Conservation (phyloP, 2,113 vertebrate genomes). For the Petromus typicus region DNA sequence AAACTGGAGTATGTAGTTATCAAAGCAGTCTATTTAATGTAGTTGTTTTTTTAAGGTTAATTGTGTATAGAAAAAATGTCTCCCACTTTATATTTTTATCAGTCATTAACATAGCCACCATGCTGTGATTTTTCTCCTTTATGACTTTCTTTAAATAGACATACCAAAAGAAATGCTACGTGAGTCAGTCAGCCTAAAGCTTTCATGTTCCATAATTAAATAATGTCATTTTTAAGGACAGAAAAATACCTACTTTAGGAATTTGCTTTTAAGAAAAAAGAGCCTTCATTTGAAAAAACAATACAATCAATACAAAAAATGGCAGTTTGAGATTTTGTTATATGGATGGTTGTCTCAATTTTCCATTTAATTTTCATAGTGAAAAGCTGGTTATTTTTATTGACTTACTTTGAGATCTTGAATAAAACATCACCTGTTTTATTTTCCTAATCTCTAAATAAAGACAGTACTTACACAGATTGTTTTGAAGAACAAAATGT, state of each 20-base stretch:
- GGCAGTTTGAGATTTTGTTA: constrained; percentile 64
- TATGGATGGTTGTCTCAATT: constrained; percentile 57
- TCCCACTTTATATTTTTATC: constrained; percentile 68
- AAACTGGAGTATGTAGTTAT: constrained; percentile 30
- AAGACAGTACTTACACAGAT: constrained; percentile 51
- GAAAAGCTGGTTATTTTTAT: constrained; percentile 47
- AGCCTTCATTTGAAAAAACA: constrained; percentile 64
- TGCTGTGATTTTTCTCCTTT: constrained; percentile 66
- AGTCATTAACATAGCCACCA: constrained; percentile 70
- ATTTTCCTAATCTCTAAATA: constrained; percentile 72
- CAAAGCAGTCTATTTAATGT: constrained; percentile 45
- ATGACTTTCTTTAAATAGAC: constrained; percentile 76
- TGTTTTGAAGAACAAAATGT: constrained; percentile 69
- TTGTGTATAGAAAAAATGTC: constrained; percentile 39
- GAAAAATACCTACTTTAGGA: constrained; percentile 67
- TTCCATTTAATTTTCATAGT: constrained; percentile 67
- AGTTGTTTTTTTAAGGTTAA: constrained; percentile 60
- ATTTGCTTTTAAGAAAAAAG: constrained; percentile 56
- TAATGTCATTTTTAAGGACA: constrained; percentile 66
- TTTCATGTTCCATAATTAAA: constrained; percentile 75
- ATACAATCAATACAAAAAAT: constrained; percentile 69
- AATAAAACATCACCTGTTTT: constrained; percentile 68
- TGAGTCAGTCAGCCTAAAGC: constrained; percentile 71
- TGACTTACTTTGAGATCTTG: constrained; percentile 63
- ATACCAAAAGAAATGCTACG: constrained; percentile 60